Evolutionary conservation across 2,888 invertebrate genomes (phyloP).

Genomic region (Halocaridina rubra): DNA sequence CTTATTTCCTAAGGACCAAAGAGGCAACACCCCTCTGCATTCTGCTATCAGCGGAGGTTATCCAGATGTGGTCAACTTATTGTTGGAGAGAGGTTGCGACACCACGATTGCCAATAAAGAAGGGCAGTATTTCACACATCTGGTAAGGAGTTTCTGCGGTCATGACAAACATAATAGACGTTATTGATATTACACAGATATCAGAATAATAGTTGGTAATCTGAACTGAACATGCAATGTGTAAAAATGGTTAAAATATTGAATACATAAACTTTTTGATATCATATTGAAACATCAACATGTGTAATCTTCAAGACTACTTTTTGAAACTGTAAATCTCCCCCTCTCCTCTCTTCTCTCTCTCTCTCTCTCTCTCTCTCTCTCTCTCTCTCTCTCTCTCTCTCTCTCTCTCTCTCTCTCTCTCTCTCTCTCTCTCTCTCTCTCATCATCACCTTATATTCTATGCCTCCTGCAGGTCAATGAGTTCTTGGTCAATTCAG

Average conservation of each 20-base stretch:
- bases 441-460: too few relatives aligned
- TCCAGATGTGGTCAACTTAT: conserved; percentile 40
- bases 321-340: too few relatives aligned
- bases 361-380: background rate
- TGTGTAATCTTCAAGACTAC: too few relatives aligned
- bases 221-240: too few relatives aligned
- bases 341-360: background rate
- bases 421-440: background rate
- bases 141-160: too few relatives aligned
- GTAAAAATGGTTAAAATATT: too few relatives aligned
- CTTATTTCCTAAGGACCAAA: conserved; percentile 42
- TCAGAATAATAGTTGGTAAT: too few relatives aligned
- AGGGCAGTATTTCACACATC: conserved; percentile 56
- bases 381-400: background rate
- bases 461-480: conserved; percentile 48
- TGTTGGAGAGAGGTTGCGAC: conserved; percentile 47
- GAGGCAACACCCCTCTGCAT: conserved; percentile 59
- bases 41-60: conserved; percentile 55
- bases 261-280: too few relatives aligned
- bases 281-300: too few relatives aligned
- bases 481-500: conserved; percentile 51
- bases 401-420: background rate
- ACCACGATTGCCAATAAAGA: conserved; percentile 56
- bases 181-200: too few relatives aligned
- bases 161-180: too few relatives aligned